Base-by-base conservation (phyloP, 2,113 vertebrate species). In the Athene noctua region DNA sequence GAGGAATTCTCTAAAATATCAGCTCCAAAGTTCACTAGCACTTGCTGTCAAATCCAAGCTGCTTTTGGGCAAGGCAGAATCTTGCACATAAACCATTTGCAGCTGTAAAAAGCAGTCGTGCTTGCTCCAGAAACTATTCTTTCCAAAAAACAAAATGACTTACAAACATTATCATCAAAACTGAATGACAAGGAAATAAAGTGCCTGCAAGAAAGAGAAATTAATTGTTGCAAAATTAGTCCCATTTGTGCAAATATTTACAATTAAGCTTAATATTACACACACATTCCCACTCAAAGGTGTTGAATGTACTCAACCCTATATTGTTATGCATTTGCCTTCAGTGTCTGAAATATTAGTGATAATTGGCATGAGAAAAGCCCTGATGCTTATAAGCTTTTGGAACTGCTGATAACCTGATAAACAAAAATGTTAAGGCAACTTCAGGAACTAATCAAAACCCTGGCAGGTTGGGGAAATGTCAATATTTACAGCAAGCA, bases 401-500 rank as follows among this genome's bases (percentile, higher is more conserved):
- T 68, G 92, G 91, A 96, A 85, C 85, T 55, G 84, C 81, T 90
- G 84, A 97, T 93, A 97, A 96, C 80, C 83, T 51, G 77, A 95
- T 97, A 92, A 91, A 97, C 94, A 97, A 95, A 94, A 97, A 92
- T 74, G 91, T 80, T 94, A 97, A 97, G 96, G 86, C 89, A 94
- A 97, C 95, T 89, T 94, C 93, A 88, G 96, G 92, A 97, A 89
- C 84, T 94, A 95, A 97, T 95, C 96, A 90, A 91, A 96, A 92
- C 57, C 74, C 82, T 95, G 90, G 94, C 94, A 96, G 94, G 88
- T 91, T 97, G 95, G 54, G 58, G 94, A 92, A 94, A 97, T 97
- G 95, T 97, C 98, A 97, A 97, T 97, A 97, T 97, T 95, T 97
- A 98, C 95, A 97, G 96, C 96, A 96, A 97, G 97, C 97, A 97